phyloP scores from a whole-genome alignment of 2,888 invertebrate genomes.

The Brachypterus glaber region DNA sequence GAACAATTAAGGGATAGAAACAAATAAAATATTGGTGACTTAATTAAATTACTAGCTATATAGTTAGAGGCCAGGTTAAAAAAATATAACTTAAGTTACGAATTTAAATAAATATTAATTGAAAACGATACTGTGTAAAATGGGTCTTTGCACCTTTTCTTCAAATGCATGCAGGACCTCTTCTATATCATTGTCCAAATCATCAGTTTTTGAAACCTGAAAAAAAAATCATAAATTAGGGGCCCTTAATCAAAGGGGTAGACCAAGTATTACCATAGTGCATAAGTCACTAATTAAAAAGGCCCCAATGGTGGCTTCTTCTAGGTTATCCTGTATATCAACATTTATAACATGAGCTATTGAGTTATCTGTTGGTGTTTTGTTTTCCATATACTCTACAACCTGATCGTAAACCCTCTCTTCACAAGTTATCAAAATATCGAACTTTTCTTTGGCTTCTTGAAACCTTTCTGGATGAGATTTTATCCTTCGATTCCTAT shows the following conservation, averaged over 20 bases:
- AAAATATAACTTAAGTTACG: slow-evolving; percentile 2
- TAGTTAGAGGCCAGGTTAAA: not conserved
- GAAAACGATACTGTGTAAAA: slow-evolving; percentile 90
- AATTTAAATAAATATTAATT: slow-evolving; percentile 53
- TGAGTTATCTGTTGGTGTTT: slow-evolving; percentile 69
- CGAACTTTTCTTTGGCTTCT: slow-evolving; percentile 77
- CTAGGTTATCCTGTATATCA: slow-evolving; percentile 98
- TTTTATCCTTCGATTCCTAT: slow-evolving; percentile 93
- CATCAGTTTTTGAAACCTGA: slow-evolving; percentile 78
- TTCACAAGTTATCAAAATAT: slow-evolving; percentile 94
- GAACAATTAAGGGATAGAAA: no score
- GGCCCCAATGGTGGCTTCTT: slow-evolving; percentile 97
- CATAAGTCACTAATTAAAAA: slow-evolving; percentile 96
- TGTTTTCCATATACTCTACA: slow-evolving; percentile 80
- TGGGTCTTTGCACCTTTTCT: slow-evolving; percentile 70
- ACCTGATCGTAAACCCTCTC: slow-evolving; percentile 99
- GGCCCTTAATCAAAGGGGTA: not conserved
- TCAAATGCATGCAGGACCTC: slow-evolving; percentile 93
- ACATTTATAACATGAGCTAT: slow-evolving; percentile 96
- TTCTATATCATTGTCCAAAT: slow-evolving; percentile 96
- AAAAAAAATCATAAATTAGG: slow-evolving; percentile 27
- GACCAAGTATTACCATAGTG: slow-evolving; percentile 47
- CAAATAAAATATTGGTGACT: no score
- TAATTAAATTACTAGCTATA: no score
- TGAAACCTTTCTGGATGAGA: slow-evolving; percentile 92